Evolutionary conservation across 2,797 vertebrate genomes (phyloP).

Genomic region (Sus cebifrons): DNA sequence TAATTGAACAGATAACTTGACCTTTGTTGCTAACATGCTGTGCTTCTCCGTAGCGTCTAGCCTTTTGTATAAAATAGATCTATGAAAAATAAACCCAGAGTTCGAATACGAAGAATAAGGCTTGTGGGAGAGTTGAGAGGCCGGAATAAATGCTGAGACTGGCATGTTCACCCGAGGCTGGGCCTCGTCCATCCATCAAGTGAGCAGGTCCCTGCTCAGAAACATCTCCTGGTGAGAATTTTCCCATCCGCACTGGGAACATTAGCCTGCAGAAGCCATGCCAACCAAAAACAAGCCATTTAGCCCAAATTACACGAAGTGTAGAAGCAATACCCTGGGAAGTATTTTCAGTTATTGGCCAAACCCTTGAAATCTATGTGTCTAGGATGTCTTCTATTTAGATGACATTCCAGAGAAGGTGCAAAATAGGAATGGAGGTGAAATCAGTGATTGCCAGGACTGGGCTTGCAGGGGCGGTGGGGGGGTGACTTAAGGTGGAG

Average conservation of each 20-base stretch:
- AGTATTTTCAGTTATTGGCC: background rate
- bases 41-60: background rate
- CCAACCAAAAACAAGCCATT: background rate
- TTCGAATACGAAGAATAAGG: background rate
- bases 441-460: background rate
- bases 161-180: rapidly evolving
- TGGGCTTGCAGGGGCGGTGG: no score
- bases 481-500: no score
- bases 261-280: background rate
- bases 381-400: background rate
- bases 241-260: rapidly evolving
- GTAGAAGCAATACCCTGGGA: background rate
- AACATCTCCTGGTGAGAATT: background rate
- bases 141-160: background rate
- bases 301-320: background rate
- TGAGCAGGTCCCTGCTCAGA: background rate
- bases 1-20: background rate
- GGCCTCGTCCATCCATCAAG: rapidly evolving
- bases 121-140: background rate
- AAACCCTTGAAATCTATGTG: background rate
- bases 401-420: background rate
- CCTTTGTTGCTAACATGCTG: background rate
- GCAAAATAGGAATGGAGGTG: background rate
- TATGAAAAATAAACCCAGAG: background rate
- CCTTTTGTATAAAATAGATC: background rate